Percentiles rank a stretch among this genome's conserved stretches.
Evolutionary conservation across 2,113 vertebrate species (phyloP).

Genomic region (Gavia stellata): DNA sequence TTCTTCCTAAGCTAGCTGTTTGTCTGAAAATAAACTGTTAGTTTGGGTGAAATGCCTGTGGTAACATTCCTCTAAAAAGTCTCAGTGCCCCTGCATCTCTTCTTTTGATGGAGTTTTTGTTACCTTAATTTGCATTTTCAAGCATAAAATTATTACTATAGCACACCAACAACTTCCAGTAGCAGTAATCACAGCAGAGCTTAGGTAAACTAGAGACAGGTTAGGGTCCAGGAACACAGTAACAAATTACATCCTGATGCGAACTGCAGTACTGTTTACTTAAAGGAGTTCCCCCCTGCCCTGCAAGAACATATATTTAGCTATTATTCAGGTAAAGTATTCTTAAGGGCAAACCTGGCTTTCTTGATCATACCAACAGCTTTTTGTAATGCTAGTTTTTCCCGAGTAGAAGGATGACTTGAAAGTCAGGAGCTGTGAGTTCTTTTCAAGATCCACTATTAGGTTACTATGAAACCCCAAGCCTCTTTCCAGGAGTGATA

Average conservation of each 20-base stretch:
- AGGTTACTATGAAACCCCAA: not conserved
- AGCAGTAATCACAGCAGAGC: not conserved
- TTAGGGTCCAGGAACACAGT: not conserved
- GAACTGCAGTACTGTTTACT: not conserved
- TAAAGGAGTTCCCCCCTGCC: not conserved
- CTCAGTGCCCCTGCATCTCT: not conserved
- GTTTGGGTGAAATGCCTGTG: not conserved
- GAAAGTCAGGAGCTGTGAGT: not conserved
- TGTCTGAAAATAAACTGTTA: not conserved
- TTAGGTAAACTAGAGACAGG: not conserved
- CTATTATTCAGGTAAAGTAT: not conserved
- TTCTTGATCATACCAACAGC: not conserved
- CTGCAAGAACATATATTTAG: not conserved
- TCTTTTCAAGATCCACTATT: not conserved
- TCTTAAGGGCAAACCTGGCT: not conserved
- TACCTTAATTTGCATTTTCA: not conserved
- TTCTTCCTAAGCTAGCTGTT: not conserved
- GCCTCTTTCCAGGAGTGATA: not conserved
- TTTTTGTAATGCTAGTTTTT: not conserved
- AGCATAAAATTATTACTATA: not conserved
- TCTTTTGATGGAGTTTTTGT: not conserved
- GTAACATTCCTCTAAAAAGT: not conserved
- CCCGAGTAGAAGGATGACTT: not conserved
- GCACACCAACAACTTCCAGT: not conserved
- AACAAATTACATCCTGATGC: not conserved